Percentiles rank a stretch among this genome's conserved stretches.
Evolutionary conservation across 2,797 vertebrate species (phyloP).

Genomic region (Sebastes jordani): DNA sequence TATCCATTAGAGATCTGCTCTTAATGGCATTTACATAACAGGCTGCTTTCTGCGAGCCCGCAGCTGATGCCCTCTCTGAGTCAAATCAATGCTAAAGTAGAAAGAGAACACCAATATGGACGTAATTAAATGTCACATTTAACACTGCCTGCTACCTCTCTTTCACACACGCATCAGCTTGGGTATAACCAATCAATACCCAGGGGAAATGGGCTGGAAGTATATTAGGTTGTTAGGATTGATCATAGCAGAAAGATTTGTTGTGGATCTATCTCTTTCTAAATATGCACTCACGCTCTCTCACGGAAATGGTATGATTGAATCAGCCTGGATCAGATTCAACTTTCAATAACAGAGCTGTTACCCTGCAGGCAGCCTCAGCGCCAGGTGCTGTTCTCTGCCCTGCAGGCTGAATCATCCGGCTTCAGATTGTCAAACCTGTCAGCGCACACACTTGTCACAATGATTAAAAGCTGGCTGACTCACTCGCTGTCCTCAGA

Average conservation of each 20-base stretch:
- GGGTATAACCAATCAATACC: slow-evolving; percentile 22
- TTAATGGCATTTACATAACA: slow-evolving; percentile 46
- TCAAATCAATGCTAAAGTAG: slow-evolving; percentile 48
- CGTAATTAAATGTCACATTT: slow-evolving; percentile 65
- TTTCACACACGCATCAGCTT: slow-evolving; percentile 11
- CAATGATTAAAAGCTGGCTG: slow-evolving; percentile 55
- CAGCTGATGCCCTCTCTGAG: slow-evolving; percentile 4
- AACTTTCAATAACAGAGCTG: slow-evolving; percentile 6
- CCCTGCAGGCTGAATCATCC: slow-evolving; percentile 39
- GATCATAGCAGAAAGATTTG: slow-evolving; percentile 21
- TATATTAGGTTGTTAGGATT: slow-evolving; percentile 33
- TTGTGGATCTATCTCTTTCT: not conserved
- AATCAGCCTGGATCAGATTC: slow-evolving; percentile 36
- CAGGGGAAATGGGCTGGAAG: slow-evolving; percentile 55
- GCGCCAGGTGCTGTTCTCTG: slow-evolving; percentile 37
- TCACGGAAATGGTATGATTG: slow-evolving; percentile 2
- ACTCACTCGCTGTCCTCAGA: slow-evolving; percentile 44
- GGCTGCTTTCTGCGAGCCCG: slow-evolving; percentile 5
- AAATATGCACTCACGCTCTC: not conserved
- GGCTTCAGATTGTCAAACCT: slow-evolving; percentile 21
- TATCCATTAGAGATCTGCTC: slow-evolving; percentile 32
- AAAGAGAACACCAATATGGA: slow-evolving; percentile 17
- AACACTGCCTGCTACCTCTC: slow-evolving; percentile 27
- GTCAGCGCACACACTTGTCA: slow-evolving; percentile 43
- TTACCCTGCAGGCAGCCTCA: not conserved